Conservation (phyloP, 2,888 invertebrate species). For the Apodemia mormo region DNA sequence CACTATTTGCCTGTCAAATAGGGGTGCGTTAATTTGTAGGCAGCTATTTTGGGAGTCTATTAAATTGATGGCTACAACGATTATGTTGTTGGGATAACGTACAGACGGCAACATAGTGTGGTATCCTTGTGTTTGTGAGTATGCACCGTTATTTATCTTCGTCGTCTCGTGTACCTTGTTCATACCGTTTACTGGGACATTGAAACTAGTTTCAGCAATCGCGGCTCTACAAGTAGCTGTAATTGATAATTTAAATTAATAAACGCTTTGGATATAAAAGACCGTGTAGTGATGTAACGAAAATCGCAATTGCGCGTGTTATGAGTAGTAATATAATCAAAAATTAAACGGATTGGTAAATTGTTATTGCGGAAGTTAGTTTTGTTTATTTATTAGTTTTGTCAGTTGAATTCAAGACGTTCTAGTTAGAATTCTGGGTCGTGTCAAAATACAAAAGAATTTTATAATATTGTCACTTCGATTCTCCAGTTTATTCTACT, state of each 20-base stretch:
- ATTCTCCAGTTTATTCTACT: too few species aligned
- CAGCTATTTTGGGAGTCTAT: constrained; percentile 54
- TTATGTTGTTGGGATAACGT: constrained; percentile 36
- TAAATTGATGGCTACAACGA: constrained; percentile 42
- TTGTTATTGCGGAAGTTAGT: too few species aligned
- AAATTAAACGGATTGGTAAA: too few species aligned
- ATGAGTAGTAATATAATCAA: too few species aligned
- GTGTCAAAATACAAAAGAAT: too few species aligned
- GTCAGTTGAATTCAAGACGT: too few species aligned
- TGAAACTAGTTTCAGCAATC: constrained; percentile 24
- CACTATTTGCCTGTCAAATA: constrained; percentile 58
- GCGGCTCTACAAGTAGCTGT: constrained; percentile 6
- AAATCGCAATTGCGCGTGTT: background rate
- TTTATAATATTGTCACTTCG: too few species aligned
- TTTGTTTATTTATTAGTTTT: too few species aligned
- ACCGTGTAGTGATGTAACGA: background rate
- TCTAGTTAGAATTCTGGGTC: too few species aligned
- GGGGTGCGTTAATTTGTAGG: constrained; percentile 59
- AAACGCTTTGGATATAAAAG: background rate
- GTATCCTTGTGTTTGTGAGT: background rate
- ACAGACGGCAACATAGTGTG: constrained; percentile 4
- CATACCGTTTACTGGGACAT: constrained; percentile 33
- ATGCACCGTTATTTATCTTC: background rate
- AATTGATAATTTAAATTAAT: constrained; percentile 8
- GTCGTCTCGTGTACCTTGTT: constrained; percentile 27